Conservation (phyloP, 2,113 vertebrate genomes). For the Hipposideros armiger region DNA sequence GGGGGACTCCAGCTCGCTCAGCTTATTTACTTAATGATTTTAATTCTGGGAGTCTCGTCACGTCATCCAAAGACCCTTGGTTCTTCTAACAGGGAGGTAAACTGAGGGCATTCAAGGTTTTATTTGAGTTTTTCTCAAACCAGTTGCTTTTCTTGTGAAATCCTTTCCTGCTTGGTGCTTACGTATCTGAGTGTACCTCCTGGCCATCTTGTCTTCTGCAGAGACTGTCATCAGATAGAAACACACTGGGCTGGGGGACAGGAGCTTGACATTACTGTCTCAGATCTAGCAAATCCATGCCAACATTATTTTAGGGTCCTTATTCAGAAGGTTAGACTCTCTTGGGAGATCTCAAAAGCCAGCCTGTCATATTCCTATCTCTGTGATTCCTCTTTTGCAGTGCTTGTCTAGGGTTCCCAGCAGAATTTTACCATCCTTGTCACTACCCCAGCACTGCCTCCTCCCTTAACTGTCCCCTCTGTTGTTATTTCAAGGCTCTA, state of each 20-base stretch:
- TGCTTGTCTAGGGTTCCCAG: background rate
- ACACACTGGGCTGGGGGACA: background rate
- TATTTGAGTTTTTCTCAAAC: background rate
- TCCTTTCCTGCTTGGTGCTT: background rate
- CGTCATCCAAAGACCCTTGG: background rate
- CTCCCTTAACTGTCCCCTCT: background rate
- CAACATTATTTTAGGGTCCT: background rate
- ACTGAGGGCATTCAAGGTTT: background rate
- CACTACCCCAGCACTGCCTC: background rate
- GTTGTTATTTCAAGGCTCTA: background rate
- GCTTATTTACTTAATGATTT: slow-evolving; percentile 15
- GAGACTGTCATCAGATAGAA: background rate
- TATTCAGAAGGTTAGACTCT: background rate
- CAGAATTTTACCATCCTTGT: background rate
- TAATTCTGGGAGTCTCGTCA: background rate
- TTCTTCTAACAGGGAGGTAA: background rate
- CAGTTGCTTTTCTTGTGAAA: background rate
- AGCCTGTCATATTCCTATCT: background rate
- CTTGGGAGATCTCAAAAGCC: background rate
- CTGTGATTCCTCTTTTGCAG: background rate
- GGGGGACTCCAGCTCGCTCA: background rate
- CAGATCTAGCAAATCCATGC: background rate
- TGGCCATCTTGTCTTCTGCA: background rate
- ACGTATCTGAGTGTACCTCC: background rate
- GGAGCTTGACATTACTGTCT: background rate